These are phyloP conservation scores for Drosophila insularis DNA, from an alignment of 1,140 invertebrate genomes.

Conservation along the genomic window DNA sequence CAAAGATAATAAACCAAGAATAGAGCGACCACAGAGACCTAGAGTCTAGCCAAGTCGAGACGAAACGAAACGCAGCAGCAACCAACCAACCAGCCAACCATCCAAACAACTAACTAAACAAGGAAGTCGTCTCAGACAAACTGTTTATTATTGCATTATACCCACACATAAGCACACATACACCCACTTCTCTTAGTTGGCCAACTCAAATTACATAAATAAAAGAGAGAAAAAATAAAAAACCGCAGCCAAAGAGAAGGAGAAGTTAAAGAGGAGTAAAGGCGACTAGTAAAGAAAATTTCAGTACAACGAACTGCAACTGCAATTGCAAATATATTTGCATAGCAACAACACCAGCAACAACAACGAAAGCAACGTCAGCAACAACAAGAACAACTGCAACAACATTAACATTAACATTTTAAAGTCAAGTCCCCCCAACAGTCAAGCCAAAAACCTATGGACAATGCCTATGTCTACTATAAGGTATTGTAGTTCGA, in stretches of 20 bases:
- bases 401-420: constrained; percentile 39
- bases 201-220: constrained; percentile 78
- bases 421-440: constrained; percentile 59
- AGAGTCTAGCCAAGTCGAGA: constrained; percentile 18
- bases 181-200: constrained; percentile 8
- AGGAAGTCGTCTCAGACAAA: constrained; percentile 61
- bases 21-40: neutral
- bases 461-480: constrained; percentile 82
- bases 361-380: constrained; percentile 25
- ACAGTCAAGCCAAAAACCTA: constrained; percentile 69
- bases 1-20: constrained; percentile 22
- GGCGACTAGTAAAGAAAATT: constrained; percentile 24
- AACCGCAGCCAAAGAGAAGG: neutral
- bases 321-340: constrained; percentile 54
- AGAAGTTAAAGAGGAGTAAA: constrained; percentile 15
- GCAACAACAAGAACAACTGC: constrained; percentile 26
- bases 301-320: constrained; percentile 74
- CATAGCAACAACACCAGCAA: constrained; percentile 41
- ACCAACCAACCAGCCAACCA: no score
- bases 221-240: no score
- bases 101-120: constrained; percentile 38
- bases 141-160: constrained; percentile 73
- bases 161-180: constrained; percentile 14
- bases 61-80: constrained; percentile 47
- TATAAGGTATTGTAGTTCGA: constrained; percentile 77